These are phyloP conservation scores for Tipula lateralis DNA, from an alignment of 2,888 invertebrate species.

Conservation along the genomic window DNA sequence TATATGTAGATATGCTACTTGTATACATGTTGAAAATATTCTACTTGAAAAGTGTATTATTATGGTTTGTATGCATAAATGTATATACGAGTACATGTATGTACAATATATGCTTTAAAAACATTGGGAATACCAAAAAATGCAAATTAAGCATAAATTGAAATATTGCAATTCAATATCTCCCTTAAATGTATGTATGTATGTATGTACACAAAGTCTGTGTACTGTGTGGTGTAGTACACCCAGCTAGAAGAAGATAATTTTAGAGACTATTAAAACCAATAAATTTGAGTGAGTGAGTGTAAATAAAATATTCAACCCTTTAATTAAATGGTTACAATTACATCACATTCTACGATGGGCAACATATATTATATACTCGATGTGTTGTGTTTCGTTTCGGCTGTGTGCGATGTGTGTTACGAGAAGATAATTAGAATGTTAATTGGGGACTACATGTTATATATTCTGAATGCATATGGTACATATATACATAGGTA, in stretches of 20 bases:
- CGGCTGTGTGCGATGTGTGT: background rate
- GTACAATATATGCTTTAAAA: background rate
- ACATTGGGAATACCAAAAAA: conserved; percentile 1
- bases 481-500: background rate
- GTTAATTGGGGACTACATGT: background rate
- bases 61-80: background rate
- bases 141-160: conserved; percentile 24
- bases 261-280: conserved; percentile 24
- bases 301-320: background rate
- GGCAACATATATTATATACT: background rate
- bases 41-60: background rate
- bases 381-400: background rate
- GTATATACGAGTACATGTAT: background rate
- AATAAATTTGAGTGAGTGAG: too few species aligned
- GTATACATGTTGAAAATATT: background rate
- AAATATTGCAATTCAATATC: conserved; percentile 6
- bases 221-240: background rate
- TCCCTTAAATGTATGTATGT: background rate
- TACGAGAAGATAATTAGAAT: conserved; percentile 12
- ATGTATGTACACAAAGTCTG: background rate
- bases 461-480: too few species aligned
- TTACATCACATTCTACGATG: background rate
- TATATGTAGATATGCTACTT: background rate
- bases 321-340: conserved; percentile 24
- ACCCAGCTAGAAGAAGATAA: background rate